Base-by-base conservation (phyloP, 2,113 vertebrate genomes). In the Hemibagrus wyckioides region DNA sequence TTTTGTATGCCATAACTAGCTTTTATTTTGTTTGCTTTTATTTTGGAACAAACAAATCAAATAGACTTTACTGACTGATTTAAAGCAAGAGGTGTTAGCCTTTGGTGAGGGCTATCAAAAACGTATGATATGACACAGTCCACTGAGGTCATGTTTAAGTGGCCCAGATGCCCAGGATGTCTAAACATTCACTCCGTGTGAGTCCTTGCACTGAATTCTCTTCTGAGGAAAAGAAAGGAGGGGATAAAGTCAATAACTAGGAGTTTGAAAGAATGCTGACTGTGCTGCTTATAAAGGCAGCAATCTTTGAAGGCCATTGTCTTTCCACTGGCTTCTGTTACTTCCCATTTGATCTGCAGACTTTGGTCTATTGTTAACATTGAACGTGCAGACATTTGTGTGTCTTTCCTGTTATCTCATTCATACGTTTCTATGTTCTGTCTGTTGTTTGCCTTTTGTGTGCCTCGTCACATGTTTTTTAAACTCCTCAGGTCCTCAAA, bases 1-100 rank as follows among this genome's bases (percentile, higher is more conserved):
- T 97, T 98, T 98, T 98, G 97, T 99, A 98, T 97, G 96, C 96
- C 96, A 97, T 96, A 96, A 96, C 96, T 96, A 97, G 97, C 96
- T 97, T 98, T 97, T 97, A 97, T 96, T 97, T 9, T 33, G 44
- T 89, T 94, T 50, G 10, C 25, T 77, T 48, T 50, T 52, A 52
- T 80, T 23, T 80, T 23, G 9, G 13, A 81, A 81, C 23, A 57
- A 54, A 36, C 52, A 4, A 94, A 91, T 90, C 90, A 92, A 95
- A 95, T 94, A 95, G 94, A 94, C 93, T 92, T 93, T 93, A 83
- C 52, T 80, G 10, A 59, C 30, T 80, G 19, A 57, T 7, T 39
- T 83, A 88, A 81, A 87, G 84, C 39, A 50, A 85, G 83, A 88
- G 41, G 39, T 84, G 83, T 84, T 86, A 82, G 85, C 36, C 65